Evolutionary conservation across 2,888 invertebrate species (phyloP).

Genomic region (Dryococelus australis): DNA sequence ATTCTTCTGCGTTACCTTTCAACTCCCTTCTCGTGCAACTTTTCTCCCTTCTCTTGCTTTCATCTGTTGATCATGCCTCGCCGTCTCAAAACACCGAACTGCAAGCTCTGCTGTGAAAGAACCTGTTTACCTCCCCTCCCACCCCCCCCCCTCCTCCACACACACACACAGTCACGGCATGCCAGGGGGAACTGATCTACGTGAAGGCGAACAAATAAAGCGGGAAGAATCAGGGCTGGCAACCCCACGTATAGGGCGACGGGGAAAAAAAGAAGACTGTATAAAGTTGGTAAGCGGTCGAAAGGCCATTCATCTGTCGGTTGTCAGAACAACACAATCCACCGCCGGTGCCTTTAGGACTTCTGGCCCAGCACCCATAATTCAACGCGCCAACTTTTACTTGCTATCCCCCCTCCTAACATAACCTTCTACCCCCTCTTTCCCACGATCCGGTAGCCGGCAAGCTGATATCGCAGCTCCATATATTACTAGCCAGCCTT

Average conservation of each 20-base stretch:
- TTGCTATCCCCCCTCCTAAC: neutral
- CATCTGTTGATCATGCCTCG: too few relatives aligned
- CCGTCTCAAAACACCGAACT: neutral
- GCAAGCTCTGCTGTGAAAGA: neutral
- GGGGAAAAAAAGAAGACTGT: neutral
- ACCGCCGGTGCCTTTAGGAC: constrained; percentile 12
- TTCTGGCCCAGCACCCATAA: neutral
- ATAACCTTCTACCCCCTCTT: too few relatives aligned
- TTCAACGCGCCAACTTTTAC: constrained; percentile 2
- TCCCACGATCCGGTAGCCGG: neutral
- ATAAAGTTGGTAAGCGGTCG: constrained; percentile 16
- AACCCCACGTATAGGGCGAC: too few relatives aligned
- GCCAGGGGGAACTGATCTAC: neutral
- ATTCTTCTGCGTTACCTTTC: too few relatives aligned
- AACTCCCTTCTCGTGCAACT: too few relatives aligned
- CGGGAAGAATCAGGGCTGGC: neutral
- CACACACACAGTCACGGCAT: neutral
- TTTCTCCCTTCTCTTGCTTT: too few relatives aligned
- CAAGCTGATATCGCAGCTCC: constrained; percentile 8
- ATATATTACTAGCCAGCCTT: constrained; percentile 1
- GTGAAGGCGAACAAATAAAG: neutral
- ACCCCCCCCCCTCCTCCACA: neutral
- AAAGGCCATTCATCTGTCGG: constrained; percentile 43
- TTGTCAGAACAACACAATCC: constrained; percentile 43
- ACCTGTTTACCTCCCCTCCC: neutral